Percentiles rank a stretch among this genome's conserved stretches.
phyloP scores from a whole-genome alignment of 2,797 vertebrate genomes.

The Falco peregrinus region DNA sequence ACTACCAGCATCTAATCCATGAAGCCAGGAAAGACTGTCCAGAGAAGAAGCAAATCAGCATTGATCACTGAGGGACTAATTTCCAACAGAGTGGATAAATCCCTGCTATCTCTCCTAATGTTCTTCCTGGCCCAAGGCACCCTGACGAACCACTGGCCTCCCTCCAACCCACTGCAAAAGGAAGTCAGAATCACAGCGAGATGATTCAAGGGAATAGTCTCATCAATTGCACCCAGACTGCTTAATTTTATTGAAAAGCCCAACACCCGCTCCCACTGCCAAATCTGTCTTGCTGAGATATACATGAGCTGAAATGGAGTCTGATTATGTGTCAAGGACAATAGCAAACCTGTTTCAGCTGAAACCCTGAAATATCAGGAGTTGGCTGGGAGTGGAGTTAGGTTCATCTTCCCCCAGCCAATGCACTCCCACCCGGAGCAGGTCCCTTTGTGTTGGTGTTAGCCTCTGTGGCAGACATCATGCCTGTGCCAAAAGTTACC shows the following conservation, averaged over 20 bases:
- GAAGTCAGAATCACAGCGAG: constrained; percentile 43
- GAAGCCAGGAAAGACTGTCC: constrained; percentile 50
- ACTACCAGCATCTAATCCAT: constrained; percentile 47
- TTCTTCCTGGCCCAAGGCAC: constrained; percentile 60
- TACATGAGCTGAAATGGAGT: constrained; percentile 31
- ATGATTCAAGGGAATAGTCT: constrained; percentile 57
- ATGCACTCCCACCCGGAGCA: not conserved
- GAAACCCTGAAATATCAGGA: not conserved
- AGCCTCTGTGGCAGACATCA: not conserved
- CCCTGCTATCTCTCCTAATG: constrained; percentile 44
- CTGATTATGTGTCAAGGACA: constrained; percentile 35
- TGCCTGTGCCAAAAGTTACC: not conserved
- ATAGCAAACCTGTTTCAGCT: constrained; percentile 3
- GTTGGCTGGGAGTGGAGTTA: not conserved
- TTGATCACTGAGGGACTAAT: constrained; percentile 58
- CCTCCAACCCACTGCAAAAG: constrained; percentile 20
- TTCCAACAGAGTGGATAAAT: constrained; percentile 53
- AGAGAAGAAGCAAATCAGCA: constrained; percentile 58
- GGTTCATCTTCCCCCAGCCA: not conserved
- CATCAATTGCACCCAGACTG: constrained; percentile 58
- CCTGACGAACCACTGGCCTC: constrained; percentile 40
- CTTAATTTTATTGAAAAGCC: constrained; percentile 62
- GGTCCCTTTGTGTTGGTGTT: not conserved
- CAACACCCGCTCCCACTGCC: constrained; percentile 41
- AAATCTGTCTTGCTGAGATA: constrained; percentile 50